Base-by-base conservation (phyloP, 2,797 vertebrate species). In the Gila robusta region DNA sequence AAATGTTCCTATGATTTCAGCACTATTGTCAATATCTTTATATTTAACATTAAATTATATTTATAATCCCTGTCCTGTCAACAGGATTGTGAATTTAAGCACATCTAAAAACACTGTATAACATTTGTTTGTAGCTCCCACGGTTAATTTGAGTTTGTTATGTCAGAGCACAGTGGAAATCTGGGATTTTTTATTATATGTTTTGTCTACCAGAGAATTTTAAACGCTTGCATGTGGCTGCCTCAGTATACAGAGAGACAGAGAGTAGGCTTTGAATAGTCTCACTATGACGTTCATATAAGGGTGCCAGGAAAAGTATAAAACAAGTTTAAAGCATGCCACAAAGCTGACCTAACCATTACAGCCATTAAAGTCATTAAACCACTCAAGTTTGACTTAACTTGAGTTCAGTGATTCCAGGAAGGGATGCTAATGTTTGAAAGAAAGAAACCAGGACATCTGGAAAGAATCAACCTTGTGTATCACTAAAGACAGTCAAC, bases 311-410 rank as follows among this genome's bases (percentile, higher is more conserved):
- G 26, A 80, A 32, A 16, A 16, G 26, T 47, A 2, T 12, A 66
- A 47, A 44, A 67, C 62, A 49, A 66, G 62, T 80, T 80, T 32
- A 80, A 67, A 67, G 78, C 41, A 80, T 80, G 59, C 26, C 17
- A 49, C 41, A 67, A 66, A 49, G 41, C 26, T 35, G 79, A 67
- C 41, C 62, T 23, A 49, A 67, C 79, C 62, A 35, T 49, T 23
- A 67, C 23, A 62, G 23, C 35, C n/a, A 8, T 76, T 23, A n/a
- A 56, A 79, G 23, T 23, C 76, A 76, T 54, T 54, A 54, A 54
- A 76, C 47, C 49, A 77, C 35, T 77, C 23, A 56, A 56, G 73
- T 26, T 62, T 78, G 41, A 28, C n/a, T 62, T 66, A 80, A 78
- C 35, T 26, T 62, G 37, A 26, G 35, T 35, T 80, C 41, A 67